A percentile compares a stretch with the other conserved stretches of the same genome.
Conservation (phyloP, 1,140 invertebrate species). For the Archivesica marissinica region DNA sequence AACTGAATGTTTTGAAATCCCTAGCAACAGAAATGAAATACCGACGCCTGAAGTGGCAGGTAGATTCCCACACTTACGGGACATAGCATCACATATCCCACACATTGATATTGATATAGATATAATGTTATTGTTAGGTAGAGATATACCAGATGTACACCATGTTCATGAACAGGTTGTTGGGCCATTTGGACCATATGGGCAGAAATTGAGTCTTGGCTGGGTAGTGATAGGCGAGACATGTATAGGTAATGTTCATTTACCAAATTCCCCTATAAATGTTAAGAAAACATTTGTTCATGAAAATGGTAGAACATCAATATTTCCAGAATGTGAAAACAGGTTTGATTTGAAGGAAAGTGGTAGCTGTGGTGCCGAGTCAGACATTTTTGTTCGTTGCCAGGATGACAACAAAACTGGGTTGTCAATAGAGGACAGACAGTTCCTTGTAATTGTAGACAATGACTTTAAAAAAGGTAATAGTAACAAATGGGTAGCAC, state of each 20-base stretch:
- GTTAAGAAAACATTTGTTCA: slow-evolving; percentile 53
- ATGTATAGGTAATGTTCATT: slow-evolving; percentile 59
- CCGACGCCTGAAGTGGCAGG: slow-evolving; percentile 54
- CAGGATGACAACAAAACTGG: slow-evolving; percentile 22
- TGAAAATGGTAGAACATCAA: slow-evolving; percentile 39
- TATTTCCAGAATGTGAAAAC: slow-evolving; percentile 47
- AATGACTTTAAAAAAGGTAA: slow-evolving; percentile 4
- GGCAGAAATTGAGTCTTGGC: slow-evolving; percentile 50
- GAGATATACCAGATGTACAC: slow-evolving; percentile 42
- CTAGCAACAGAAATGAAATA: slow-evolving; percentile 62
- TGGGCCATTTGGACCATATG: slow-evolving; percentile 49
- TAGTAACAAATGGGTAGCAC: slow-evolving; percentile 8
- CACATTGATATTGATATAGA: too few relatives aligned
- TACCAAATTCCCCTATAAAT: slow-evolving; percentile 22
- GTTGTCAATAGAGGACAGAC: slow-evolving; percentile 38
- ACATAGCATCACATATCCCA: slow-evolving; percentile 47
- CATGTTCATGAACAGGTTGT: not conserved
- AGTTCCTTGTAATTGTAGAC: slow-evolving; percentile 26
- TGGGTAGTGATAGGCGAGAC: slow-evolving; percentile 60
- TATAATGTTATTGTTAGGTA: too few relatives aligned
- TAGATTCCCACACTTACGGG: slow-evolving; percentile 36
- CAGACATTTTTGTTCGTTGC: slow-evolving; percentile 11
- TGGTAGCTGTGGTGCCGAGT: not conserved
- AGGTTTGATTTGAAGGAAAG: slow-evolving; percentile 29
- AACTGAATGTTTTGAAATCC: too few relatives aligned